Conservation (phyloP, 2,113 vertebrate species). For the Mesembrinibis cayennensis region DNA sequence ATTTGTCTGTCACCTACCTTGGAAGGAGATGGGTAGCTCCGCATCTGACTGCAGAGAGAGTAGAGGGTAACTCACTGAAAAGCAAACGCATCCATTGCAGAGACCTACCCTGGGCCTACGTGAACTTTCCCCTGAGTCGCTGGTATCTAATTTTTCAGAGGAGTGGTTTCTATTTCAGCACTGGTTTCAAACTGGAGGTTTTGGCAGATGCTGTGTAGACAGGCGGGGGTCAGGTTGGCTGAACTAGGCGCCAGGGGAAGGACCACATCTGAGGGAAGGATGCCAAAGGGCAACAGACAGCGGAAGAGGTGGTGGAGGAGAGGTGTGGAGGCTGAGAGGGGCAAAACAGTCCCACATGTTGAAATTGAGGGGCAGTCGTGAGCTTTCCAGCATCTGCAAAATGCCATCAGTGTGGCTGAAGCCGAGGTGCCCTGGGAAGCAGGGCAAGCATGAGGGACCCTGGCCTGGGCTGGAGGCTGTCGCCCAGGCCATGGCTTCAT, state of each 20-base stretch:
- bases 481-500: rapidly evolving
- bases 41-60: neutral
- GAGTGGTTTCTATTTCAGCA: neutral
- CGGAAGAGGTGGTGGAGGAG: neutral
- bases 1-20: neutral
- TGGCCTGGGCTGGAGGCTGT: neutral
- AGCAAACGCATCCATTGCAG: neutral
- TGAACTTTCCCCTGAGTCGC: neutral
- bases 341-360: too few species aligned
- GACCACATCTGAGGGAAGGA: neutral
- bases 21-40: neutral
- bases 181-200: neutral
- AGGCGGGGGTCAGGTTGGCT: rapidly evolving
- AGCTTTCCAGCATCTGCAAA: neutral
- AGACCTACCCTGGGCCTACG: too few species aligned
- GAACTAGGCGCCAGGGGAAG: neutral
- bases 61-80: neutral
- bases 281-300: neutral
- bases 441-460: neutral
- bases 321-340: neutral
- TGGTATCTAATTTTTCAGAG: neutral
- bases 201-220: neutral
- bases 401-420: neutral
- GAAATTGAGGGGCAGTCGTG: neutral
- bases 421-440: neutral